These are phyloP conservation scores for Heterotilapia buettikoferi DNA, from an alignment of 2,113 vertebrate genomes.

Conservation along the genomic window DNA sequence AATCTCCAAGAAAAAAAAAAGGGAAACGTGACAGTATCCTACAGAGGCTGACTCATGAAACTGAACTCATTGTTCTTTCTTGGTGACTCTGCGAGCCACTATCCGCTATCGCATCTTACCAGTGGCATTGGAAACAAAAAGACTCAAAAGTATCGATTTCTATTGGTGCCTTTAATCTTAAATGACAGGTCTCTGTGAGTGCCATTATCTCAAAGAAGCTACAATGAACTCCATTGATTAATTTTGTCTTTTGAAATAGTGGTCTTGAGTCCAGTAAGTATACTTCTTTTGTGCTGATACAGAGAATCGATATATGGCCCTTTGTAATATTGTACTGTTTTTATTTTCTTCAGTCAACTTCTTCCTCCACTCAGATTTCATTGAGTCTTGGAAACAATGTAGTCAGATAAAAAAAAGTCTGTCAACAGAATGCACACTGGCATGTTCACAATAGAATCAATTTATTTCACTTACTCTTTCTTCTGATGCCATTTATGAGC, in stretches of 20 bases:
- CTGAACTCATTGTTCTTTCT: neutral
- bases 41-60: neutral
- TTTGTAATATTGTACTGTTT: slow-evolving; percentile 18
- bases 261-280: slow-evolving; percentile 15
- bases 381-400: neutral
- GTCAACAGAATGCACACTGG: slow-evolving; percentile 36
- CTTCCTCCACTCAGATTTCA: neutral
- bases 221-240: slow-evolving; percentile 50
- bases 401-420: neutral
- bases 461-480: slow-evolving; percentile 8
- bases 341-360: slow-evolving; percentile 27
- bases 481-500: slow-evolving; percentile 13
- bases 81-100: neutral
- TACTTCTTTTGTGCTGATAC: slow-evolving; percentile 44
- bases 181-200: slow-evolving; percentile 36
- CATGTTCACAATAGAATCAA: slow-evolving; percentile 33
- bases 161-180: slow-evolving; percentile 45
- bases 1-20: neutral
- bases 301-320: slow-evolving; percentile 43
- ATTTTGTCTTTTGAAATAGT: slow-evolving; percentile 51
- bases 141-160: slow-evolving; percentile 39
- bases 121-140: slow-evolving; percentile 7
- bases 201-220: slow-evolving; percentile 49
- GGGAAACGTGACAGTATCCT: neutral
- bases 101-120: neutral